phyloP scores from a whole-genome alignment of 2,797 vertebrate species.

The Epinephelus malabaricus region DNA sequence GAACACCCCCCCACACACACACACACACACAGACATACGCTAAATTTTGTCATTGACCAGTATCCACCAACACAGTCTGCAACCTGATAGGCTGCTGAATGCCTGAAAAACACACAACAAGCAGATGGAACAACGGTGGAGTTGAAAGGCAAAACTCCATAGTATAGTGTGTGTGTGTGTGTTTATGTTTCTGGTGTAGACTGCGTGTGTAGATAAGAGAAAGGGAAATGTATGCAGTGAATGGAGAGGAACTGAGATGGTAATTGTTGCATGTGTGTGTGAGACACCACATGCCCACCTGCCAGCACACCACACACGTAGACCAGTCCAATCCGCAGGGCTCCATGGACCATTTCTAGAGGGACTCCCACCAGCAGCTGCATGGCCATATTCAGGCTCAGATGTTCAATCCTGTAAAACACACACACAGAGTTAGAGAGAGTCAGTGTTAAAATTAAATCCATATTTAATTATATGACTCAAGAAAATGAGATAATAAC shows the following conservation, averaged over 20 bases:
- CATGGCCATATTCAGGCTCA: slow-evolving; percentile 95
- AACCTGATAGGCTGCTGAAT: slow-evolving; percentile 53
- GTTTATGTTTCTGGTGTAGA: slow-evolving; percentile 7
- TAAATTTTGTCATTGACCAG: slow-evolving; percentile 42
- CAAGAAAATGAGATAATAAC: not conserved
- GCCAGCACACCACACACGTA: slow-evolving; percentile 95
- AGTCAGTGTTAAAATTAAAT: not conserved
- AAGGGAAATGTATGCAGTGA: slow-evolving; percentile 23
- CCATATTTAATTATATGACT: not conserved
- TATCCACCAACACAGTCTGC: slow-evolving; percentile 34
- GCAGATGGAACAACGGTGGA: slow-evolving; percentile 60
- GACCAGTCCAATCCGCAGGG: slow-evolving; percentile 93
- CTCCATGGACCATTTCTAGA: slow-evolving; percentile 98
- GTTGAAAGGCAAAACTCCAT: slow-evolving; percentile 33
- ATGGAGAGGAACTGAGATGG: not conserved
- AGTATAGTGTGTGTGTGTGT: slow-evolving; percentile 4
- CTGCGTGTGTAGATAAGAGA: slow-evolving; percentile 8
- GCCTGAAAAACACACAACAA: slow-evolving; percentile 52
- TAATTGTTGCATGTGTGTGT: slow-evolving; percentile 22
- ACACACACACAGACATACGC: slow-evolving; percentile 36
- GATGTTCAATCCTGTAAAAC: slow-evolving; percentile 93
- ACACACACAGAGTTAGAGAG: slow-evolving; percentile 36
- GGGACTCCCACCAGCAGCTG: slow-evolving; percentile 97
- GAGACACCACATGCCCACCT: slow-evolving; percentile 84
- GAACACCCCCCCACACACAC: slow-evolving; percentile 18